Evolutionary conservation across 1,140 invertebrate genomes (phyloP).

Genomic region (Drosophila ohnishii): DNA sequence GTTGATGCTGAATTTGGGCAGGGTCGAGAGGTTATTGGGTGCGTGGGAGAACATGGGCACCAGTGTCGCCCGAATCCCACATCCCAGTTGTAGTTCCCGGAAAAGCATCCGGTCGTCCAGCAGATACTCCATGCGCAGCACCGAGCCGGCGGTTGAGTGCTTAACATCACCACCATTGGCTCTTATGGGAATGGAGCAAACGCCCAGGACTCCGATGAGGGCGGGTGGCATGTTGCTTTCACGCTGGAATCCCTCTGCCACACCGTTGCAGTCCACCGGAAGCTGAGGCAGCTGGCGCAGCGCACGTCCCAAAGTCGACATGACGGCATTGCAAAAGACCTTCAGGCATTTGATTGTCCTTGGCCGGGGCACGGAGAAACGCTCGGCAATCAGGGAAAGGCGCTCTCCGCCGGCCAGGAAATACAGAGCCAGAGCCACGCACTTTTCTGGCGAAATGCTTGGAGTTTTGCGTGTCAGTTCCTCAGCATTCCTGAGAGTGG

Average conservation of each 20-base stretch:
- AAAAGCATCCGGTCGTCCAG: constrained; percentile 73
- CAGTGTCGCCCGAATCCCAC: constrained; percentile 3
- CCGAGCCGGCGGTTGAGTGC: background rate
- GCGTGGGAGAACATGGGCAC: constrained; percentile 46
- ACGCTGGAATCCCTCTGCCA: constrained; percentile 54
- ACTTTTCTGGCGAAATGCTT: constrained; percentile 45
- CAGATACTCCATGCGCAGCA: constrained; percentile 62
- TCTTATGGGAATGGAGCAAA: constrained; percentile 63
- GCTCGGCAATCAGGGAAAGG: constrained; percentile 49
- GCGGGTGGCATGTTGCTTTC: constrained; percentile 72
- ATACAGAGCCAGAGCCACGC: constrained; percentile 64
- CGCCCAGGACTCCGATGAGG: constrained; percentile 61
- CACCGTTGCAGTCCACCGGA: constrained; percentile 51
- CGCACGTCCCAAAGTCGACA: constrained; percentile 52
- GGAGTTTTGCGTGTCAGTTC: constrained; percentile 17
- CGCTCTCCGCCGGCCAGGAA: constrained; percentile 68
- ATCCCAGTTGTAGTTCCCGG: constrained; percentile 60
- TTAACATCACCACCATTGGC: constrained; percentile 19
- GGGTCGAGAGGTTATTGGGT: constrained; percentile 43
- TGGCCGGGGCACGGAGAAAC: constrained; percentile 54
- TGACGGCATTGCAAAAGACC: constrained; percentile 66
- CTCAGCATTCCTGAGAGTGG: constrained; percentile 35
- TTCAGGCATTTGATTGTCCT: constrained; percentile 52
- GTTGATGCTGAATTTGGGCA: constrained; percentile 53
- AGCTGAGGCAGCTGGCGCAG: constrained; percentile 56